Evolutionary conservation across 2,888 invertebrate genomes (phyloP), one percentile per base, ranked within the genome.

Genomic region (Zonitis immaculata): DNA sequence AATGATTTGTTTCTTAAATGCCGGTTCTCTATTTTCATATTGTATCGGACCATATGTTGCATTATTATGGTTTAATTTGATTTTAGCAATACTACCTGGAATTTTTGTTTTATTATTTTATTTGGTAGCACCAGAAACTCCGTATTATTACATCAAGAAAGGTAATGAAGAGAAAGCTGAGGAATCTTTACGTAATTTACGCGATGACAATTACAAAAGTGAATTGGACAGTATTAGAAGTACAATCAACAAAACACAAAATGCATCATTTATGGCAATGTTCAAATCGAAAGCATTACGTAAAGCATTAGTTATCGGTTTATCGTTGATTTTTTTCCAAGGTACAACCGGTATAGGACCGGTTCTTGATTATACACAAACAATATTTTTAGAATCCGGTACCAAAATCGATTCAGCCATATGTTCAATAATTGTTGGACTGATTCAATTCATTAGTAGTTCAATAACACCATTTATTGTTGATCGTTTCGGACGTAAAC

Each of bases 271-370:
- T 44, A 55, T 63, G 26, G 74, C 75, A 52, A 69, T 77, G 11
- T 70, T 71, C 46, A 75, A 79, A 64, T 83, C 84, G 1, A 82
- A 83, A 54, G 82, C 86, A 12, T 86, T 91, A 71, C 84, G 86
- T 58, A 87, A 85, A 68, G 90, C 91, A 0, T 80, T 91, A 67
- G 80, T 89, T n/a, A n/a, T n/a, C n/a, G n/a, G n/a, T 62, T 82
- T 88, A 45, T 86, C 86, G 0, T 85, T 84, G 62, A 82, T 85
- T 5, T 78, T 93, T 58, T 88, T 91, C 77, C 94, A 95, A n/a
- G n/a, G n/a, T n/a, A 69, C 93, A 94, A 74, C 85, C 1, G 90
- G 91, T 2, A 88, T 90, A 69, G 90, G 90, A 74, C 86, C 89
- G 0, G 86, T 91, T 0, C 79, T 91, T 2, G 89, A 90, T 75